Conservation (phyloP, 2,888 invertebrate genomes). For the Quadroppia sp. region DNA sequence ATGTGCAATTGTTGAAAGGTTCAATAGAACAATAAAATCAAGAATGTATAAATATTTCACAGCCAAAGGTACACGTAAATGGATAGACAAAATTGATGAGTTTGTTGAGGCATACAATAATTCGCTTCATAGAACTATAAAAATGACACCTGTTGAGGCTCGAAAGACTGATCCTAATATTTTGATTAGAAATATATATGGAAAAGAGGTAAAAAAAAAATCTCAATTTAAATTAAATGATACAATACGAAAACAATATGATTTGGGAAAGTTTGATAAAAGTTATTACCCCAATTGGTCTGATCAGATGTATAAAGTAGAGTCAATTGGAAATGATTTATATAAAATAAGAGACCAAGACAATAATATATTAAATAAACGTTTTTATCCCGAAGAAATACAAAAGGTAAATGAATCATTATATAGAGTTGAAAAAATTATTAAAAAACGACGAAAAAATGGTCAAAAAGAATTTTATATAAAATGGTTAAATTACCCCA, state of each 20-base stretch:
- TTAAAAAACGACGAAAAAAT: not conserved
- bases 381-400: slow-evolving; percentile 8
- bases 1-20: not conserved
- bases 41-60: not conserved
- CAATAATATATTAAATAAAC: not conserved
- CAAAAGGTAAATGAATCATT: slow-evolving; percentile 11
- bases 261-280: slow-evolving; percentile 22
- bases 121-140: not conserved
- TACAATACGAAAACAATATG: not conserved
- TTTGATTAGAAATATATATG: too few relatives aligned
- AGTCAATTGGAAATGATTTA: not conserved
- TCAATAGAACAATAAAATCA: not conserved
- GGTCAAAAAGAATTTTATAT: slow-evolving; percentile 8
- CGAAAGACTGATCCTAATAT: too few relatives aligned
- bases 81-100: not conserved
- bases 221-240: not conserved
- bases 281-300: slow-evolving; percentile 6
- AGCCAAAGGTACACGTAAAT: not conserved
- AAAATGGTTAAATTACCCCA: slow-evolving; percentile 26
- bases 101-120: not conserved
- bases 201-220: too few relatives aligned
- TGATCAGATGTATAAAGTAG: not conserved
- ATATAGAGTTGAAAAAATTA: slow-evolving; percentile 25
- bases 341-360: not conserved
- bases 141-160: too few relatives aligned